phyloP scores from a whole-genome alignment of 2,113 vertebrate genomes.

The Bagarius yarrelli region DNA sequence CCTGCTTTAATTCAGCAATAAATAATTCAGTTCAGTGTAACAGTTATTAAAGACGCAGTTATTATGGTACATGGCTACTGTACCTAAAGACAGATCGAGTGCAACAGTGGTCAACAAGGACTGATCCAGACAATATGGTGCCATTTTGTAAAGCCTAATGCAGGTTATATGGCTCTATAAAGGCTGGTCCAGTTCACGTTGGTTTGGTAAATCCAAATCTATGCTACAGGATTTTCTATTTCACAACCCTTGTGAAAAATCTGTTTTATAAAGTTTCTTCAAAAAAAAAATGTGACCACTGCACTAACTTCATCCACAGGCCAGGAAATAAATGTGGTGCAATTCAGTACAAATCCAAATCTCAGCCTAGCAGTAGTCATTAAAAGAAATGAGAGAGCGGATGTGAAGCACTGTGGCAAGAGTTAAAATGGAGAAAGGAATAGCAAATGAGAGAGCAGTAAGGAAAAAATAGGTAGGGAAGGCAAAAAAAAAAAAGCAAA shows the following conservation, averaged over 20 bases:
- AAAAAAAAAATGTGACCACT: slow-evolving; percentile 7
- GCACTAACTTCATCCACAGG: not conserved
- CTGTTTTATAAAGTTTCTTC: not conserved
- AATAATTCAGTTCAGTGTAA: not conserved
- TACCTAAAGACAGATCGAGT: too few species aligned
- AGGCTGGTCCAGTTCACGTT: too few species aligned
- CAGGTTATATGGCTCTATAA: not conserved
- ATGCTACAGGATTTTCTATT: not conserved
- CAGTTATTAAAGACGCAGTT: not conserved
- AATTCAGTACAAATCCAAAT: slow-evolving; percentile 17
- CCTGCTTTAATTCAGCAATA: not conserved
- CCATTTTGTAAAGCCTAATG: not conserved
- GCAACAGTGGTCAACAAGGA: too few species aligned
- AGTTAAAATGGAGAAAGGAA: not conserved
- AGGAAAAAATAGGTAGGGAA: not conserved
- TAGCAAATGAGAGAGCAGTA: not conserved
- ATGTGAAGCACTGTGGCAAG: not conserved
- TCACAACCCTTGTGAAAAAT: not conserved
- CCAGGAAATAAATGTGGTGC: not conserved
- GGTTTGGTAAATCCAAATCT: not conserved
- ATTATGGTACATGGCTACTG: too few species aligned
- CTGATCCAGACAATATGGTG: not conserved
- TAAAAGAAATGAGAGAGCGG: slow-evolving; percentile 4
- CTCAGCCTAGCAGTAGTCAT: not conserved
- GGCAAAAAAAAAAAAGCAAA: not conserved